Base-by-base conservation (phyloP, 2,797 vertebrate genomes). In the Danio tinwini region DNA sequence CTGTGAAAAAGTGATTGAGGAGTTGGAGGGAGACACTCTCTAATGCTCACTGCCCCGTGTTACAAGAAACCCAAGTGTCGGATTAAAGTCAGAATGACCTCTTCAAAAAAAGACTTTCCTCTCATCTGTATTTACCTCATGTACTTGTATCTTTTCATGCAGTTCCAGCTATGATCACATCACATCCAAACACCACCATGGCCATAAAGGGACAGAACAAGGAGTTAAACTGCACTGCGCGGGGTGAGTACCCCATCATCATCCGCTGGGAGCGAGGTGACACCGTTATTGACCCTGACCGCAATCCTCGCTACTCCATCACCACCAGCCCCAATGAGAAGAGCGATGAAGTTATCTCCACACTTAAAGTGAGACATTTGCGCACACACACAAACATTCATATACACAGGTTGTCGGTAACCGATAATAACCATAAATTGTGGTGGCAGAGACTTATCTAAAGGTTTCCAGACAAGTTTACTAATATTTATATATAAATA, bases 181-280 rank as follows among this genome's bases (percentile, higher is more conserved):
- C 96, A 78, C 98, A 98, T 89, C 97, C 98, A 89, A 98, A 99
- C 92, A 98, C 98, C 78, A 98, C 98, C 74, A 98, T 99, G 39
- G 98, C 98, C 81, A 98, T 98, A 92, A 99, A 99, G 90, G 97
- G 97, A 7, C 97, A 98, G 61, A 88, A 95, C 69, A 99, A 99
- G 92, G 98, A 99, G 91, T 91, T 99, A 88, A 98, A 98, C 92
- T 99, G 98, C 93, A 98, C 97, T 0, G 98, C 97, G 0, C 93
- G 97, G 7, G 98, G 98, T 0, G 97, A 99, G 89, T 94, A 97
- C 83, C 98, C 98, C 80, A 99, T 99, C 92, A 99, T 99, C 88
- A 99, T 99, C 88, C 97, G 98, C 90, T 99, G 98, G 98, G 98
- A 99, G 90, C 96, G 97, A 75, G 98, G 97, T 0, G 98, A 99